Evolutionary conservation across 1,140 invertebrate species (phyloP).

Genomic region (Pseudoatta argentina): DNA sequence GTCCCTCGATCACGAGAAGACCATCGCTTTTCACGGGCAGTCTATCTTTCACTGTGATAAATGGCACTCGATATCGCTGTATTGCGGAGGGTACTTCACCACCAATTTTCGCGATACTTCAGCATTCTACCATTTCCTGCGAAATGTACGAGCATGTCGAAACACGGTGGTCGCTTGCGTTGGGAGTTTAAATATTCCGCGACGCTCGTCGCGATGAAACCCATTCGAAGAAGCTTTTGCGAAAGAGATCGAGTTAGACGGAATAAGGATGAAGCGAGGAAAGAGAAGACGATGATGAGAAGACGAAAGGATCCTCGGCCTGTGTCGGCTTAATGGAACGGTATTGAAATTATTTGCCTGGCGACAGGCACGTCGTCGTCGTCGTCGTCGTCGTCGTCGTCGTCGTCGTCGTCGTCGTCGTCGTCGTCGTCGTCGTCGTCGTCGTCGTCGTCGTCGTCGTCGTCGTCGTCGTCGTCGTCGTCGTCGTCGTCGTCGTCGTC

Average conservation of each 20-base stretch:
- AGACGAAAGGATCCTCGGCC: conserved; percentile 50
- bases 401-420: conserved; percentile 6
- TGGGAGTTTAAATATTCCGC: conserved; percentile 71
- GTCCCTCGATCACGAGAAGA: conserved; percentile 36
- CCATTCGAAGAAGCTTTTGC: conserved; percentile 72
- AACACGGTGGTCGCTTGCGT: conserved; percentile 28
- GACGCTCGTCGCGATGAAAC: conserved; percentile 53
- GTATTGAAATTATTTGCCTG: conserved; percentile 77
- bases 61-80: conserved; percentile 44
- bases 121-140: conserved; percentile 61
- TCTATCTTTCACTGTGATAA: conserved; percentile 54
- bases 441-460: conserved; percentile 45
- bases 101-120: conserved; percentile 54
- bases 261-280: neutral
- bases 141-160: conserved; percentile 51
- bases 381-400: conserved; percentile 11
- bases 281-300: conserved; percentile 17
- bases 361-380: conserved; percentile 71
- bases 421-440: conserved; percentile 46
- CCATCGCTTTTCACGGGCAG: conserved; percentile 45
- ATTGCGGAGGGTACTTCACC: conserved; percentile 27
- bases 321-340: conserved; percentile 75
- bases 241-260: neutral
- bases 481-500: conserved; percentile 46
- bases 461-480: conserved; percentile 34